These are phyloP conservation scores for Ornithorhynchus anatinus DNA, from an alignment of 2,113 vertebrate genomes.

Conservation along the genomic window DNA sequence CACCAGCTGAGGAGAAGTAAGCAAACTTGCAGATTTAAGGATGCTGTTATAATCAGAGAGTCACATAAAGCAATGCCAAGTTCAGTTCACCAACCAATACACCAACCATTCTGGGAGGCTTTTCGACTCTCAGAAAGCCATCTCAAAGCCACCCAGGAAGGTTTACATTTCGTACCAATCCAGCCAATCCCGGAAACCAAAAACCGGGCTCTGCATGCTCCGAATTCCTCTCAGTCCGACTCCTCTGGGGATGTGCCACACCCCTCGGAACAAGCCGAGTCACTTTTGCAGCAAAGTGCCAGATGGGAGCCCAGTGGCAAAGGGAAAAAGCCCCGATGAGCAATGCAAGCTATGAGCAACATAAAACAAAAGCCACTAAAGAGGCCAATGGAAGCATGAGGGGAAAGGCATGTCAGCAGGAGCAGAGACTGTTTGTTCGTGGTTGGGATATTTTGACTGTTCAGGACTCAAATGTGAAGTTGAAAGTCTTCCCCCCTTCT, in stretches of 20 bases:
- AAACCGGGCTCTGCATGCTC: conserved; percentile 42
- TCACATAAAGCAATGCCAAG: conserved; percentile 24
- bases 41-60: conserved; percentile 4
- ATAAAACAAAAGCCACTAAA: conserved; percentile 29
- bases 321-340: conserved; percentile 19
- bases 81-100: no score
- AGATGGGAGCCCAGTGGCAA: conserved; percentile 29
- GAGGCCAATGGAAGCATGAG: conserved; percentile 17
- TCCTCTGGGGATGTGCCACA: no score
- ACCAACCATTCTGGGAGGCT: no score
- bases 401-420: conserved; percentile 29
- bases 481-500: no score
- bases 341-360: conserved; percentile 32
- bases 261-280: conserved; percentile 29
- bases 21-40: conserved; percentile 19
- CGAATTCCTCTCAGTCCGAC: no score
- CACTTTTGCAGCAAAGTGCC: conserved; percentile 40
- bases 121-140: neutral
- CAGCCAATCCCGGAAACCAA: conserved; percentile 52
- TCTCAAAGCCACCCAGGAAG: conserved; percentile 18
- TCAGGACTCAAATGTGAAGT: no score
- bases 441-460: no score
- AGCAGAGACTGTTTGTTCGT: neutral
- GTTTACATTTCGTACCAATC: conserved; percentile 9
- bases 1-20: conserved; percentile 9